A percentile compares a stretch with the other conserved stretches of the same genome.
phyloP scores from a whole-genome alignment of 2,113 vertebrate species.

The Megatriorchis doriae region DNA sequence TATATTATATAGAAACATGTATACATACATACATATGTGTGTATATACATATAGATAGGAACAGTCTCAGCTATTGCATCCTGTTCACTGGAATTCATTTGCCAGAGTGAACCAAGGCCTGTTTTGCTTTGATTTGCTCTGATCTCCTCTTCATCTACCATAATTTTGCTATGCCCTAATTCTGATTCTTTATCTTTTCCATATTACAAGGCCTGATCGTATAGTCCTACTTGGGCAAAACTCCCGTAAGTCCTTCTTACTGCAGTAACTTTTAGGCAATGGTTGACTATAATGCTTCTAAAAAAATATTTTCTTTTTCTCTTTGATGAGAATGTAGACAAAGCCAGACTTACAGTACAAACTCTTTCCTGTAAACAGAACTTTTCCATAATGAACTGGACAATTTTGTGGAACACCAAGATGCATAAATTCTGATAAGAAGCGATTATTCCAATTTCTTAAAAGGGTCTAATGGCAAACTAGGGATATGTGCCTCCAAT shows the following conservation, averaged over 20 bases:
- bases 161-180: neutral
- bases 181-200: neutral
- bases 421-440: neutral
- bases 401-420: neutral
- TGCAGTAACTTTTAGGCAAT: neutral
- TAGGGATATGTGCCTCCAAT: neutral
- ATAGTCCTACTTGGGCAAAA: neutral
- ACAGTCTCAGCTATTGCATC: slow-evolving; percentile 4
- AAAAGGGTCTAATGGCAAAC: neutral
- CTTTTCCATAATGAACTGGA: neutral
- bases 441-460: neutral
- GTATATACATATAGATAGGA: slow-evolving; percentile 17
- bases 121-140: neutral
- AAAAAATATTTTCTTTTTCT: neutral
- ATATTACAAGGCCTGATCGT: neutral
- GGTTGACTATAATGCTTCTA: neutral
- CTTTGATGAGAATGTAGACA: neutral
- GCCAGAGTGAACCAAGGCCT: neutral
- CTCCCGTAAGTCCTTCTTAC: neutral
- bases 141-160: neutral
- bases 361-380: neutral
- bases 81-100: neutral
- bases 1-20: slow-evolving; percentile 1
- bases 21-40: neutral
- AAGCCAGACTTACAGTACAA: neutral